Conservation (phyloP, 2,888 invertebrate genomes). For the Troilus luridus region DNA sequence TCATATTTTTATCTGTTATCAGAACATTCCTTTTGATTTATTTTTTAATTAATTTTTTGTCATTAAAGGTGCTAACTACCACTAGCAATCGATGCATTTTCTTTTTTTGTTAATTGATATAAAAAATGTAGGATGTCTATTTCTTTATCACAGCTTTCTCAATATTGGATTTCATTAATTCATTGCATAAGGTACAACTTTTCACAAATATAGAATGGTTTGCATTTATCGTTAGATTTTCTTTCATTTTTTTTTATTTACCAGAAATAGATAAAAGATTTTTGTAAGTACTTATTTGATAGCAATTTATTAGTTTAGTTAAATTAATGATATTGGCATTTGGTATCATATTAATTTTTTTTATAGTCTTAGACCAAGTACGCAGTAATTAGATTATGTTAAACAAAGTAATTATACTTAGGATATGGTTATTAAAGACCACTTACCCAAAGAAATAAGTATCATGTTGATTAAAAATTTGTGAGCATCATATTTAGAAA, state of each 20-base stretch:
- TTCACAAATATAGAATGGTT: neutral
- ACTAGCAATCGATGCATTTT: neutral
- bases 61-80: neutral
- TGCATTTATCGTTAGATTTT: too few relatives aligned
- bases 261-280: neutral
- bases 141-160: neutral
- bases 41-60: neutral
- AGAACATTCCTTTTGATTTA: neutral
- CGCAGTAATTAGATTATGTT: slow-evolving; percentile 36
- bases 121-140: neutral
- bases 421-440: neutral
- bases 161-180: neutral
- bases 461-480: neutral
- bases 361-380: slow-evolving; percentile 44
- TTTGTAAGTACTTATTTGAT: slow-evolving; percentile 14
- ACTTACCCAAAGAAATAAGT: slow-evolving; percentile 25
- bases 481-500: neutral
- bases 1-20: neutral
- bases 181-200: neutral
- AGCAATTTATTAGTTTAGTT: neutral
- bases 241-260: neutral
- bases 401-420: neutral
- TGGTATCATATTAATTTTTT: neutral
- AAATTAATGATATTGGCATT: neutral
- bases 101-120: neutral